phyloP scores from a whole-genome alignment of 2,888 invertebrate genomes.

The Chymomyza caudatula region DNA sequence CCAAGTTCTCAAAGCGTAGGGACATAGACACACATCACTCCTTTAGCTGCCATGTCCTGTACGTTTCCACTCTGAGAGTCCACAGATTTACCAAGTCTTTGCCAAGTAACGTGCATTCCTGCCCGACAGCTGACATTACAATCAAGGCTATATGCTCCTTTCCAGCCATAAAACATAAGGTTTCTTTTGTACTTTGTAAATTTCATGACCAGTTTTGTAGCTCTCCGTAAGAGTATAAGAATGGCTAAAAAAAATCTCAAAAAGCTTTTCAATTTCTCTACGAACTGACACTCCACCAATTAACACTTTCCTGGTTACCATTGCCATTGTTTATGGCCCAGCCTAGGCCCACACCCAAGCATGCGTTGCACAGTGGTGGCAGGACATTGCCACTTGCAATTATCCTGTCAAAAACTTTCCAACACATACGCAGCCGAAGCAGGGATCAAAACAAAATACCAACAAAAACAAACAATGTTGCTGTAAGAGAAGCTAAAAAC shows the following conservation, averaged over 20 bases:
- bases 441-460: conserved; percentile 67
- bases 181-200: not conserved
- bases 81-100: too few relatives aligned
- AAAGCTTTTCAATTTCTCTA: conserved; percentile 57
- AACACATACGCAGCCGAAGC: conserved; percentile 37
- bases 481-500: conserved; percentile 8
- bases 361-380: conserved; percentile 1
- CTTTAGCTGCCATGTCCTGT: too few relatives aligned
- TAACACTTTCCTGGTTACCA: conserved; percentile 71
- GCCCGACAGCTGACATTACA: too few relatives aligned
- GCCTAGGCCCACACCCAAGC: not conserved
- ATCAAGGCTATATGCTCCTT: too few relatives aligned
- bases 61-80: too few relatives aligned
- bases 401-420: conserved; percentile 63
- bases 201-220: not conserved
- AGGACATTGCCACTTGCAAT: conserved; percentile 36
- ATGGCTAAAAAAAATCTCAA: conserved; percentile 19
- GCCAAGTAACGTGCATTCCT: too few relatives aligned
- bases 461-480: conserved; percentile 64
- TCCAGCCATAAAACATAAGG: not conserved
- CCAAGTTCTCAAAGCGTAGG: too few relatives aligned
- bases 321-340: conserved; percentile 52
- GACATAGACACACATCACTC: too few relatives aligned
- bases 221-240: not conserved
- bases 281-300: conserved; percentile 67